Conservation (phyloP, 2,113 vertebrate genomes). For the Poicephalus gulielmi region DNA sequence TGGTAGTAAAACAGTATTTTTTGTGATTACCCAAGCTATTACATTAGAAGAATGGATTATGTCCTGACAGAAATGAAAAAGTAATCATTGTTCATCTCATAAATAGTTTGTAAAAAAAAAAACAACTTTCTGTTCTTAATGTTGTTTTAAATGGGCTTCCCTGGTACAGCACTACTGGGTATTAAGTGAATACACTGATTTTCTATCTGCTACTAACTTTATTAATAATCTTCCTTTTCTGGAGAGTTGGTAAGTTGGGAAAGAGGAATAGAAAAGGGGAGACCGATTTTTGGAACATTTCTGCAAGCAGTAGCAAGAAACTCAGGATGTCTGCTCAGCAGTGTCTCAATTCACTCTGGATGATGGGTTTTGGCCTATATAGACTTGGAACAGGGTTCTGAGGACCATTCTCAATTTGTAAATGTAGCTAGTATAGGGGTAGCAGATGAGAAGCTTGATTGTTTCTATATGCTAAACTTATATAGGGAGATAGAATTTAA, state of each 20-base stretch:
- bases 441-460: background rate
- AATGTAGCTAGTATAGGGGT: background rate
- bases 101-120: background rate
- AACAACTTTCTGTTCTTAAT: background rate
- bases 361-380: background rate
- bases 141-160: background rate
- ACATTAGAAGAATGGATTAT: background rate
- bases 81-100: background rate
- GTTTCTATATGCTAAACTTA: background rate
- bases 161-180: background rate
- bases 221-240: background rate
- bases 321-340: rapidly evolving
- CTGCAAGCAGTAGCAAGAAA: background rate
- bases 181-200: background rate
- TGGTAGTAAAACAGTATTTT: background rate
- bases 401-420: background rate
- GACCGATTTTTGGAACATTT: background rate
- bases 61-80: background rate
- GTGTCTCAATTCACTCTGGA: background rate
- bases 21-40: background rate
- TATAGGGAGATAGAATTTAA: background rate
- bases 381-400: background rate
- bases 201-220: background rate
- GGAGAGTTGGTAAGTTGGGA: background rate
- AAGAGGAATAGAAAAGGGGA: background rate